A percentile compares a stretch with the other conserved stretches of the same genome.
These are phyloP conservation scores for Aspidiotus rigidus DNA, from an alignment of 2,888 invertebrate species.

Conservation along the genomic window DNA sequence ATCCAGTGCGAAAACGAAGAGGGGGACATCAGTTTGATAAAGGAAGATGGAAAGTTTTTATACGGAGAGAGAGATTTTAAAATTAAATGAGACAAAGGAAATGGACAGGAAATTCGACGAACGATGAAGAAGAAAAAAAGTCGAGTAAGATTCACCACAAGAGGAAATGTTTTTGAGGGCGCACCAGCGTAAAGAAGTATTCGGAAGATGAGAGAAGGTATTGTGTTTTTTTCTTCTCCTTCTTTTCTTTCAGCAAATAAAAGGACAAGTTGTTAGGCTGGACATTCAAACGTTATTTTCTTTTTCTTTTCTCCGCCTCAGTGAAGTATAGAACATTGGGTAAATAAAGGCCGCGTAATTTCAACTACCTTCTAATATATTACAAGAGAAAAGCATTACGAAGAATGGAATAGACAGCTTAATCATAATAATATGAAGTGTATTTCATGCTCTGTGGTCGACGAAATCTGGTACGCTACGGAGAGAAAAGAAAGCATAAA, in stretches of 20 bases:
- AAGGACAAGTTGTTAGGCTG: conserved; percentile 1
- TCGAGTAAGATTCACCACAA: not conserved
- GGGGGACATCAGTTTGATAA: not conserved
- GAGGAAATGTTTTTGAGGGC: not conserved
- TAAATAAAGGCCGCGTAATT: not conserved
- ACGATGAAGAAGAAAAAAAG: not conserved
- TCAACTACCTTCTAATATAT: not conserved
- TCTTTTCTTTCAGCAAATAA: not conserved
- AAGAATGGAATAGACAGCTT: not conserved
- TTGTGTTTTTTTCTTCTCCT: not conserved
- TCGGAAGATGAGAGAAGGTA: not conserved
- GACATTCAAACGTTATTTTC: not conserved
- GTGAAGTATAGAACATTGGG: not conserved
- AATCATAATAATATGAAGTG: not conserved
- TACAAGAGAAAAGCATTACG: conserved; percentile 2
- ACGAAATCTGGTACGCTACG: no score
- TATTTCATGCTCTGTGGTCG: not conserved
- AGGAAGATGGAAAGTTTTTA: not conserved
- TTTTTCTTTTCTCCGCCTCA: not conserved
- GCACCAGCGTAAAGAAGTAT: not conserved
- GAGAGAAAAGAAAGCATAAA: not conserved
- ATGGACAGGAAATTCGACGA: conserved; percentile 1
- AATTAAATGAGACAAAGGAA: not conserved
- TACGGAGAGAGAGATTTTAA: not conserved
- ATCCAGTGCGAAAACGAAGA: not conserved